Evolutionary conservation across 2,888 invertebrate genomes (phyloP).

Genomic region (Andrena fulva): DNA sequence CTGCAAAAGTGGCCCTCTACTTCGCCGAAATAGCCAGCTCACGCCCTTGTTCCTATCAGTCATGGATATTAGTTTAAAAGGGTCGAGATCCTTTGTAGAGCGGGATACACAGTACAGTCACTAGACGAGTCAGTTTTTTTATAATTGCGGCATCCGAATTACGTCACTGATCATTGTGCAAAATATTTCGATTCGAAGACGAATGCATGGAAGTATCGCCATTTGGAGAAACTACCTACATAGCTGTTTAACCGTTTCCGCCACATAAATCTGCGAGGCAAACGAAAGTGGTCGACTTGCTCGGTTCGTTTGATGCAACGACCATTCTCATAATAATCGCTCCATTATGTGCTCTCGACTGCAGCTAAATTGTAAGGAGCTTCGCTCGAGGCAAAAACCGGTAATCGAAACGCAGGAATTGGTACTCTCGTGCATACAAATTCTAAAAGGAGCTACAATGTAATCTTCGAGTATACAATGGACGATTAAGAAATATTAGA

Average conservation of each 20-base stretch:
- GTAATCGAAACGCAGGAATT: conserved; percentile 19
- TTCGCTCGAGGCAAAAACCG: conserved; percentile 4
- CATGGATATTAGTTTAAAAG: conserved; percentile 45
- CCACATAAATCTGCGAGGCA: conserved; percentile 13
- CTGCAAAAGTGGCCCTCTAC: conserved; percentile 45
- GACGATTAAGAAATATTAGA: neutral
- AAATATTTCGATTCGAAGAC: neutral
- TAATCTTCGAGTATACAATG: neutral
- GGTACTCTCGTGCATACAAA: neutral
- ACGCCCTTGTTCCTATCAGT: conserved; percentile 28
- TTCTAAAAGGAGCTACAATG: neutral
- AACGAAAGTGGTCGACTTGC: conserved; percentile 5
- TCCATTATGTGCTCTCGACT: conserved; percentile 23
- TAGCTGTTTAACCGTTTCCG: conserved; percentile 29
- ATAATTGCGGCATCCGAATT: neutral
- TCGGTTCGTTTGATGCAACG: conserved; percentile 21
- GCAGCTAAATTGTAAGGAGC: conserved; percentile 24
- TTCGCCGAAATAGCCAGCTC: conserved; percentile 13
- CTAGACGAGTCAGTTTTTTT: neutral
- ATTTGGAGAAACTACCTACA: conserved; percentile 14
- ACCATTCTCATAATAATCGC: conserved; percentile 37
- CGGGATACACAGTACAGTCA: neutral
- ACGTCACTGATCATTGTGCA: neutral
- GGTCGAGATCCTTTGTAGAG: conserved; percentile 7
- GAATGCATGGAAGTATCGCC: neutral